These are phyloP conservation scores for Lytechinus variegatus DNA, from an alignment of 35 echinoderm and acorn worm species.

Conservation along the genomic window DNA sequence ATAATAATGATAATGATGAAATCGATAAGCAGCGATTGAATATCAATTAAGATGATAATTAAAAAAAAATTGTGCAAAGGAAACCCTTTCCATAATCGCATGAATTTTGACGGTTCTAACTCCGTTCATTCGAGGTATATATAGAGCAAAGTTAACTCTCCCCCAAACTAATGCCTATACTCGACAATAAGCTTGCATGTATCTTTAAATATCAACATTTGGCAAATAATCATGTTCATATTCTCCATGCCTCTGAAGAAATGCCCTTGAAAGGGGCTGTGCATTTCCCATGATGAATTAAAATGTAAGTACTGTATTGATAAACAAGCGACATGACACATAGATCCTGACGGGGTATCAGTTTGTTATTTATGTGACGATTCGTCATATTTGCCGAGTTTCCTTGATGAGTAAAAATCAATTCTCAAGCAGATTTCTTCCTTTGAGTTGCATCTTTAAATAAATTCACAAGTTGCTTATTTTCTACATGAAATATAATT, in stretches of 20 bases:
- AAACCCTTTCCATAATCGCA: too few species aligned
- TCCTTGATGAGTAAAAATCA: background rate
- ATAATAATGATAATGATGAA: too few species aligned
- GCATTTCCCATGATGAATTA: background rate
- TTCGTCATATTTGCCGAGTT: background rate
- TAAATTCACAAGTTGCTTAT: too few species aligned
- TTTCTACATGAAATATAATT: too few species aligned
- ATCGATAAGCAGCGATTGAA: too few species aligned
- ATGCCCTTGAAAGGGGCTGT: constrained; percentile 6
- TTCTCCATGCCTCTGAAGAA: background rate
- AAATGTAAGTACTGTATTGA: background rate
- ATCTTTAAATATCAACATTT: background rate
- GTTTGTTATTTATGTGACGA: background rate
- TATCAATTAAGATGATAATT: too few species aligned
- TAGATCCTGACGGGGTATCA: background rate
- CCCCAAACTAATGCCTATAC: background rate
- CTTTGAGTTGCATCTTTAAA: too few species aligned
- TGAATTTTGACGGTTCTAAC: too few species aligned
- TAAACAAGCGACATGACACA: background rate
- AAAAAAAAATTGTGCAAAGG: too few species aligned
- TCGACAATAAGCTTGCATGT: background rate
- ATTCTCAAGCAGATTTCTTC: too few species aligned
- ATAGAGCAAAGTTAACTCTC: background rate
- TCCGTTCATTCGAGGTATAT: too few species aligned
- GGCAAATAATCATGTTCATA: background rate